These are phyloP conservation scores for Parnassius smintheus DNA, from an alignment of 2,888 invertebrate species.

Conservation along the genomic window DNA sequence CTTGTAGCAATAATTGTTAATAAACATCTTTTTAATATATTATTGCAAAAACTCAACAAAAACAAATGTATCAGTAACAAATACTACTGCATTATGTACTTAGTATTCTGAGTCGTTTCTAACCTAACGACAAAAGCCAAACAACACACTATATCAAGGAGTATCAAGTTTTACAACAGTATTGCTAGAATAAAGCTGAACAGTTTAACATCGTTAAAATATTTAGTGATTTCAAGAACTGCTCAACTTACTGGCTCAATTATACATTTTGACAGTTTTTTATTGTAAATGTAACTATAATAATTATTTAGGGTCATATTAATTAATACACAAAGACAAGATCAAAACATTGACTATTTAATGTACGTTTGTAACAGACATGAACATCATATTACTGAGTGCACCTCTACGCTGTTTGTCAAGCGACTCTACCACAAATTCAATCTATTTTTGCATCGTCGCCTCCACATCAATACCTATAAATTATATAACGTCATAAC, in stretches of 20 bases:
- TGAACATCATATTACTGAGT: constrained; percentile 58
- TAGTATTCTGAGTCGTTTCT: constrained; percentile 62
- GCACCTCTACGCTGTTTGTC: constrained; percentile 64
- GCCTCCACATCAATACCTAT: constrained; percentile 71
- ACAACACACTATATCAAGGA: constrained; percentile 50
- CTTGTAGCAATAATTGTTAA: constrained; percentile 72
- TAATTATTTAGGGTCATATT: constrained; percentile 56
- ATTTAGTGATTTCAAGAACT: constrained; percentile 31
- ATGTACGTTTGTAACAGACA: constrained; percentile 64
- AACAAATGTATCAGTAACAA: constrained; percentile 72
- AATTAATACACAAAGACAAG: constrained; percentile 66
- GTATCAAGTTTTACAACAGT: constrained; percentile 19
- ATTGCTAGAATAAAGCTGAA: constrained; percentile 25
- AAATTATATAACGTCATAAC: constrained; percentile 81
- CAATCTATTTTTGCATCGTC: constrained; percentile 62
- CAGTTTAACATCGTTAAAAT: constrained; percentile 32
- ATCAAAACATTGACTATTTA: constrained; percentile 67
- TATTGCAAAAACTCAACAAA: constrained; percentile 78
- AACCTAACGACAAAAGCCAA: constrained; percentile 79
- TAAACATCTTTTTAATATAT: constrained; percentile 73
- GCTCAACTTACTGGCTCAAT: constrained; percentile 33
- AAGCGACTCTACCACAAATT: constrained; percentile 72
- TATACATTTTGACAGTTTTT: constrained; percentile 29
- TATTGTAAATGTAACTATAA: constrained; percentile 30
- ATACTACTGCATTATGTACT: constrained; percentile 64